A percentile compares a stretch with the other conserved stretches of the same genome.
phyloP scores from a whole-genome alignment of 2,888 invertebrate genomes.

The Spilarctia lutea region DNA sequence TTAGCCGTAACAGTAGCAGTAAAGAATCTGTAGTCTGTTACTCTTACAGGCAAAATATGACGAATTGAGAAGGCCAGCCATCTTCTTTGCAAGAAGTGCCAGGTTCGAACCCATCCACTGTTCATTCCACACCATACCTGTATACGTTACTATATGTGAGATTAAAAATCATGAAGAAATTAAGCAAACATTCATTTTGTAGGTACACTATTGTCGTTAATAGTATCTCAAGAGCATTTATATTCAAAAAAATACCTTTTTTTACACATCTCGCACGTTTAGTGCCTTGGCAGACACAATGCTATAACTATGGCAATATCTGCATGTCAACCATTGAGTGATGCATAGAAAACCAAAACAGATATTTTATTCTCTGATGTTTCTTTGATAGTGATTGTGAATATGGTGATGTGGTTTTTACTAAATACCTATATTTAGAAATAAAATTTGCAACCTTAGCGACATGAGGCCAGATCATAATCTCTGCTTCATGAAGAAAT shows the following conservation, averaged over 20 bases:
- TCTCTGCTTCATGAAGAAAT: constrained; percentile 68
- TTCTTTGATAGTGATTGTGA: too few species aligned
- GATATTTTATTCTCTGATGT: too few species aligned
- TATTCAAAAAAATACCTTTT: not conserved
- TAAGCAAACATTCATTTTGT: not conserved
- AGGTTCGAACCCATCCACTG: constrained; percentile 75
- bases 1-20: constrained; percentile 59
- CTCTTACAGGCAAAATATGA: constrained; percentile 72
- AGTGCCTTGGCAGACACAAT: too few species aligned
- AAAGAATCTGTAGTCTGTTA: constrained; percentile 58
- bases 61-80: constrained; percentile 76
- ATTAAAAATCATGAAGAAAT: not conserved
- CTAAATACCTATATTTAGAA: not conserved
- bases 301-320: too few species aligned
- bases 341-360: too few species aligned
- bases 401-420: not conserved
- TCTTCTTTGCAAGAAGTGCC: constrained; percentile 73
- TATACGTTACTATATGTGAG: not conserved
- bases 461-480: constrained; percentile 75
- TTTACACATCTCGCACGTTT: too few species aligned
- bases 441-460: constrained; percentile 65
- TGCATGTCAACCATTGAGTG: too few species aligned
- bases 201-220: not conserved
- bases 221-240: not conserved
- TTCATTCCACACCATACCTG: constrained; percentile 70